A percentile compares a stretch with the other conserved stretches of the same genome.
phyloP scores from a whole-genome alignment of 2,797 vertebrate genomes.

The Lacerta bilineata region DNA sequence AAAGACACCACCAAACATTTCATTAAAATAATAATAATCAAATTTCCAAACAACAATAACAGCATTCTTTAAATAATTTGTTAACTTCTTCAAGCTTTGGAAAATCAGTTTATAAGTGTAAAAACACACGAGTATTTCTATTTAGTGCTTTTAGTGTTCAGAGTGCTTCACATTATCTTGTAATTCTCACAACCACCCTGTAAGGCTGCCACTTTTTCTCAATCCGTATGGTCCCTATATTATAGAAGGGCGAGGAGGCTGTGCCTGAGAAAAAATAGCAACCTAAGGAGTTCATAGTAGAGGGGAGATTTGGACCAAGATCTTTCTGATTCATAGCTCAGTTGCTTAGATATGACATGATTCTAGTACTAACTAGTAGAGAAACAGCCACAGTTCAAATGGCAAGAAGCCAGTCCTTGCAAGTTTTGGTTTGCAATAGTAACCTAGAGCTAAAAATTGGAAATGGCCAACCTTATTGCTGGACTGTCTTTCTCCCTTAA shows the following conservation, averaged over 20 bases:
- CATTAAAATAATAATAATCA: neutral
- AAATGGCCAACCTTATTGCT: slow-evolving; percentile 29
- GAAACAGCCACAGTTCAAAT: neutral
- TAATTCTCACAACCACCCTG: no score
- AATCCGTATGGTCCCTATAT: no score
- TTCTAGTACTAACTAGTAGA: slow-evolving; percentile 1
- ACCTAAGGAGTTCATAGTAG: no score
- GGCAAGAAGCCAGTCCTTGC: neutral
- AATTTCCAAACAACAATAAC: neutral
- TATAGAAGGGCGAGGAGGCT: no score
- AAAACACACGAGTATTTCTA: neutral
- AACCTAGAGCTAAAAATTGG: neutral
- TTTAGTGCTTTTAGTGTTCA: neutral
- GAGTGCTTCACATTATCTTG: no score
- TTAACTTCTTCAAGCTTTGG: neutral
- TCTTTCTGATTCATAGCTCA: no score
- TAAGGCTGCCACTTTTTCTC: no score
- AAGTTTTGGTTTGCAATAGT: neutral
- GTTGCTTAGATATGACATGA: no score
- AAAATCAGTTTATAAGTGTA: neutral
- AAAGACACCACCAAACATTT: slow-evolving; percentile 30
- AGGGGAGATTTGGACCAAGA: no score
- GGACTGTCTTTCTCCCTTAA: neutral
- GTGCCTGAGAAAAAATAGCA: no score
- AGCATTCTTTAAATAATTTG: neutral